These are phyloP conservation scores for Pan paniscus DNA, from an alignment of 2,113 vertebrate genomes.

Conservation along the genomic window DNA sequence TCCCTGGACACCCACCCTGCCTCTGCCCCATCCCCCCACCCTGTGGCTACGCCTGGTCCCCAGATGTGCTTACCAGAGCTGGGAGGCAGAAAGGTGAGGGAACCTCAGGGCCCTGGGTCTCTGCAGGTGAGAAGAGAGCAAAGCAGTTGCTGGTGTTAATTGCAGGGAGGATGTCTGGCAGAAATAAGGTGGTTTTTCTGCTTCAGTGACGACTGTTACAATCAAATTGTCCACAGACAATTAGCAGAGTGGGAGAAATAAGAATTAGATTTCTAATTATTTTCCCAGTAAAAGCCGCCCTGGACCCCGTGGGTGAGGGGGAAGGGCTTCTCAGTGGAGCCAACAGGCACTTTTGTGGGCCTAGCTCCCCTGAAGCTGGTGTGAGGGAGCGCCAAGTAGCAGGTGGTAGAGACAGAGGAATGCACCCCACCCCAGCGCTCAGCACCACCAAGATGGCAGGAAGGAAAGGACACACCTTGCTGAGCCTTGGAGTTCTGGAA, in stretches of 20 bases:
- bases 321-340: slow-evolving; percentile 67
- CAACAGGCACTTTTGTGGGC: neutral
- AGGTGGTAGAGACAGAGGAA: neutral
- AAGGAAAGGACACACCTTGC: neutral
- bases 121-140: slow-evolving; percentile 77
- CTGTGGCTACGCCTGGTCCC: neutral
- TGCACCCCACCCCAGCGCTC: neutral
- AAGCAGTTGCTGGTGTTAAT: slow-evolving; percentile 79
- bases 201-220: slow-evolving; percentile 84
- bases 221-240: slow-evolving; percentile 86
- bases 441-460: no score
- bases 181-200: slow-evolving; percentile 87
- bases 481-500: neutral
- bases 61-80: neutral
- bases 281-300: slow-evolving; percentile 76
- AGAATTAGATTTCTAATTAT: slow-evolving; percentile 87
- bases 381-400: neutral
- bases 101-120: slow-evolving; percentile 22
- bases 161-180: slow-evolving; percentile 84
- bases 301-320: slow-evolving; percentile 69
- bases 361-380: neutral
- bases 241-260: slow-evolving; percentile 86
- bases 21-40: fast-evolving
- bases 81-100: slow-evolving; percentile 50
- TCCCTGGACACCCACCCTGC: neutral